Evolutionary conservation across 2,113 vertebrate species (phyloP), one percentile per base, ranked within the genome.

Genomic region (Clinocottus analis): DNA sequence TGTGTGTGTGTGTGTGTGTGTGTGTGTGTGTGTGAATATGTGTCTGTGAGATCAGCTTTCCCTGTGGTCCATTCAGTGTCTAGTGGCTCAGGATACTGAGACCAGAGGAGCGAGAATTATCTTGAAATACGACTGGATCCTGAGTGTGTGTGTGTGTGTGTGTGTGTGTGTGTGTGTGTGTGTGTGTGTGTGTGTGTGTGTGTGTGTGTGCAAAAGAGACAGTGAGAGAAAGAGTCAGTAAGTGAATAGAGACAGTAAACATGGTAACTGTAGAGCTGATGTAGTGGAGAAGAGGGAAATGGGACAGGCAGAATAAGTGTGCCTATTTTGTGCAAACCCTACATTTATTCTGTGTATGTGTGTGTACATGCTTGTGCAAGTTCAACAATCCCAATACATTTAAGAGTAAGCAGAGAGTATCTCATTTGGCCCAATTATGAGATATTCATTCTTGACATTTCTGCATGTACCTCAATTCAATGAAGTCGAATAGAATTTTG

Each of bases 31-130:
- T 76, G 61, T 79, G 75, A 66, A 77, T 85, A 53, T 85, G 80
- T 82, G 84, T 85, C 64, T 75, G 75, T 58, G 67, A 87, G 93
- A 93, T 94, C 91, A 85, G 74, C 85, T 94, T 93, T 93, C 91
- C 82, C 83, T 75, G 75, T 62, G 68, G 82, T 84, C 89, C 80
- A 89, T 93, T 93, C 89, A 92, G 86, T 86, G 84, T 87, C 85
- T 81, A 80, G 84, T 85, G 70, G 87, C 73, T 82, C 56, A 84
- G 76, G 89, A 94, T 92, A 92, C 83, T 79, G 86, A 93, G 89
- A 93, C 91, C 90, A 85, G 88, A 92, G 79, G 81, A 88, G 87
- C 75, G 51, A 91, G 90, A 80, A 89, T 92, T 89, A 90, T 93
- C 91, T 91, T 84, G 89, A 91, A 94, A 93, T 86, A 89, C 66